Conservation (phyloP, 1,140 invertebrate genomes). For the Leptinotarsa defecta region DNA sequence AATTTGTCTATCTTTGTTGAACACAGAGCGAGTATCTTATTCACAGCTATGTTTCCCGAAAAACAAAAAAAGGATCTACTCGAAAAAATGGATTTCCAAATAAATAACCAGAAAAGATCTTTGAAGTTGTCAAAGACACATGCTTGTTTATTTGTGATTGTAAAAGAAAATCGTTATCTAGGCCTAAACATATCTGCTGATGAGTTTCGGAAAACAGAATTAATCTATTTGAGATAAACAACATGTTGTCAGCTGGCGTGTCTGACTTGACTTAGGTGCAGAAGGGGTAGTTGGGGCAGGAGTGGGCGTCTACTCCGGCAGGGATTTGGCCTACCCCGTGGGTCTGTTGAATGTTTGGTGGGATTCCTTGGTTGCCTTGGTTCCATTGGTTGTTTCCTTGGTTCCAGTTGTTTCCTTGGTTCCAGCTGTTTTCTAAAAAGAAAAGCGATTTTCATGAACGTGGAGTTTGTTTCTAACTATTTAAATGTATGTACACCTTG, state of each 20-base stretch:
- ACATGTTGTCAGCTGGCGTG: conserved; percentile 50
- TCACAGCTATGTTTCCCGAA: conserved; percentile 6
- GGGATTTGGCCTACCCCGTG: conserved; percentile 56
- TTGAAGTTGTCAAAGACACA: too few relatives aligned
- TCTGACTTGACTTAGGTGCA: conserved; percentile 54
- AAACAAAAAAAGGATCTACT: neutral
- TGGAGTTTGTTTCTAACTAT: too few relatives aligned
- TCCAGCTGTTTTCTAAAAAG: conserved; percentile 11
- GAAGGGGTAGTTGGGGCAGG: conserved; percentile 66
- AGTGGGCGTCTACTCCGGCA: conserved; percentile 60
- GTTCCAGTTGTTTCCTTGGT: neutral
- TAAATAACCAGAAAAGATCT: too few relatives aligned
- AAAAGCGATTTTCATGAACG: neutral
- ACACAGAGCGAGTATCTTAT: conserved; percentile 10
- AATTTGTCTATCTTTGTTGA: conserved; percentile 8
- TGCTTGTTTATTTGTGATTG: neutral
- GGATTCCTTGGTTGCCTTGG: conserved; percentile 30
- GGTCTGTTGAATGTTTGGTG: conserved; percentile 41
- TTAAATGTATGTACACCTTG: too few relatives aligned
- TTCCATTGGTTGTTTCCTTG: conserved; percentile 26
- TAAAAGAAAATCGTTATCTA: neutral
- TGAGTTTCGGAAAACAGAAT: neutral
- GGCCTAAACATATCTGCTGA: neutral
- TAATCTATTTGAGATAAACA: conserved; percentile 18
- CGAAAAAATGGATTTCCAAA: too few relatives aligned